Evolutionary conservation across 2,797 vertebrate species (phyloP).

Genomic region (Emys orbicularis): DNA sequence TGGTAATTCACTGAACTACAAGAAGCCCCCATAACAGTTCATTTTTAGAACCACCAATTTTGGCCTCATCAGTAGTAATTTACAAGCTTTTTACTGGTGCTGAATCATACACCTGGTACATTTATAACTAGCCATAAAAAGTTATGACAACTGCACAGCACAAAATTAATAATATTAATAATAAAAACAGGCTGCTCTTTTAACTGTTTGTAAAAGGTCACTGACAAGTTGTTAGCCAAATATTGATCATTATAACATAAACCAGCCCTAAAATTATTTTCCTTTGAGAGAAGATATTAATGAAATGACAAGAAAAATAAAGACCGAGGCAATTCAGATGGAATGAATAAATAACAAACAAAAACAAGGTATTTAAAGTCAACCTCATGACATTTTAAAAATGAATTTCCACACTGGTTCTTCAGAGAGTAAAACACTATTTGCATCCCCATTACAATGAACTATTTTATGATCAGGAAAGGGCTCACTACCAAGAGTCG

Average conservation of each 20-base stretch:
- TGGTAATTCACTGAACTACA: conserved; percentile 45
- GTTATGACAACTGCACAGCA: conserved; percentile 61
- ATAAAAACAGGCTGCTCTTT: conserved; percentile 58
- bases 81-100: conserved; percentile 53
- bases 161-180: conserved; percentile 60
- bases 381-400: conserved; percentile 7
- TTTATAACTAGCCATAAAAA: conserved; percentile 63
- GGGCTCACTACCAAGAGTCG: not conserved
- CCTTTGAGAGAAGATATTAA: not conserved
- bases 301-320: not conserved
- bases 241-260: not conserved
- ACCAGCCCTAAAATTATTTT: conserved; percentile 3
- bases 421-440: not conserved
- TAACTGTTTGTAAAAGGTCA: conserved; percentile 34
- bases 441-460: not conserved
- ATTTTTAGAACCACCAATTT: conserved; percentile 62
- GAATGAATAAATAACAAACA: conserved; percentile 20
- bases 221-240: conserved; percentile 21
- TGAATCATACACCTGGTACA: conserved; percentile 57
- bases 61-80: conserved; percentile 57
- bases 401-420: not conserved
- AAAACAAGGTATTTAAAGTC: not conserved
- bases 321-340: not conserved
- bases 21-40: conserved; percentile 44
- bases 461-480: not conserved